These are phyloP conservation scores for Oceanodroma leucorhoa DNA, from an alignment of 2,797 vertebrate species.

Conservation along the genomic window DNA sequence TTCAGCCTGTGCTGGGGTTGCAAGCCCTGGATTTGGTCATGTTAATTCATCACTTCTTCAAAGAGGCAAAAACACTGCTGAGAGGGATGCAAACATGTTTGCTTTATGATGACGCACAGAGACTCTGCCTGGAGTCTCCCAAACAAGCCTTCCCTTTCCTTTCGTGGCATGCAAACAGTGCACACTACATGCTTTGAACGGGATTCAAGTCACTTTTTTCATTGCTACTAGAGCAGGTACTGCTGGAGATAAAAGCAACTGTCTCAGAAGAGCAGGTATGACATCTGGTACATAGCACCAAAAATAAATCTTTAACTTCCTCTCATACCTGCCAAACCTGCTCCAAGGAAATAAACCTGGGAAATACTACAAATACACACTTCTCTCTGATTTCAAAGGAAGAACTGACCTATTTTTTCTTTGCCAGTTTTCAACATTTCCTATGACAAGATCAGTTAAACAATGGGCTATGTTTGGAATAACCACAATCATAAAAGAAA, in stretches of 20 bases:
- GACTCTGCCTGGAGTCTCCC: constrained; percentile 43
- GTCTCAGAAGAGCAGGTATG: constrained; percentile 67
- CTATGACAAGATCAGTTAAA: constrained; percentile 49
- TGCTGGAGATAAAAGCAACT: constrained; percentile 67
- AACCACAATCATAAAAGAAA: constrained; percentile 14
- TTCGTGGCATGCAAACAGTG: constrained; percentile 50
- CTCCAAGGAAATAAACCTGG: constrained; percentile 60
- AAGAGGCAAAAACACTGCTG: not conserved
- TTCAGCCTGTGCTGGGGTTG: not conserved
- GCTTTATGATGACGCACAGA: constrained; percentile 19
- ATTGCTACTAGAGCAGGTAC: constrained; percentile 56
- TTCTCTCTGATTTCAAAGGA: constrained; percentile 64
- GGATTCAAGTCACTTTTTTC: constrained; percentile 61
- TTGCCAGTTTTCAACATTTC: constrained; percentile 26
- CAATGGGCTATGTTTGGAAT: constrained; percentile 19
- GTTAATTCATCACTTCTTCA: not conserved
- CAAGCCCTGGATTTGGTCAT: not conserved
- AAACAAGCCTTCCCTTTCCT: constrained; percentile 29
- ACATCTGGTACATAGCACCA: constrained; percentile 65
- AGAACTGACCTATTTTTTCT: constrained; percentile 63
- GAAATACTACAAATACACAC: constrained; percentile 56
- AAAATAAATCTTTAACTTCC: constrained; percentile 74
- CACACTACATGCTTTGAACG: constrained; percentile 46
- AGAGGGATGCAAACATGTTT: constrained; percentile 27
- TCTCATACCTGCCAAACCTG: constrained; percentile 64